Base-by-base conservation (phyloP, 2,797 vertebrate species). In the Rhinophrynus dorsalis region DNA sequence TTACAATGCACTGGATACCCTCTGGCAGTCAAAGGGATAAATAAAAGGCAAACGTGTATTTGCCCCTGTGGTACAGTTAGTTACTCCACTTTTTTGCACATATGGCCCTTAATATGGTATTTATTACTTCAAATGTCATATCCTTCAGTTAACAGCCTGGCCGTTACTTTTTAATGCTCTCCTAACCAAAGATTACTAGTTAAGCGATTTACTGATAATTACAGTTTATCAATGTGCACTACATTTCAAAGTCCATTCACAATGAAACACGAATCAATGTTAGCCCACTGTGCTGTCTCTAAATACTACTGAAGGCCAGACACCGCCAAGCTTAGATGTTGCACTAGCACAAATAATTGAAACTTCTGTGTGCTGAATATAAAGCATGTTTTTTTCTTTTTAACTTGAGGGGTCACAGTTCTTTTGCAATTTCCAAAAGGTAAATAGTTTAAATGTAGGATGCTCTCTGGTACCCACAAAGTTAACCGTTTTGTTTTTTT, bases 221-320 rank as follows among this genome's bases (percentile, higher is more conserved):
- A 73, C 70, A 73, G 70, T 73, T 66, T 73, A 60, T 67, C 70
- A 73, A 73, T 73, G 70, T 37, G n/a, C 56, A 59, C 62, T 59
- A 60, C 54, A 67, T 73, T 66, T 73, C 56, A 66, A 60, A 60
- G 69, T 57, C 40, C 55, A 47, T 60, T 72, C 38, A 60, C 62
- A 66, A 73, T 52, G 47, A 55, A 73, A 66, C 55, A 23, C 37
- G 29, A 73, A 73, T 73, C 70, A 73, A 73, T 73, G 66, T 67
- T 60, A 66, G 55, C 70, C 63, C 47, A 66, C 70, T 73, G 55
- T 52, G 62, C 47, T 35, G 27, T 73, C 8, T 66, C 45, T 67
- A 66, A 73, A 66, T 66, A 47, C 70, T 27, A 35, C 29, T 67
- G 37, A 29, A 54, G 62, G 60, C 55, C 37, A 67, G 62, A 67